Evolutionary conservation across 2,888 invertebrate species (phyloP).

Genomic region (Buathra laborator): DNA sequence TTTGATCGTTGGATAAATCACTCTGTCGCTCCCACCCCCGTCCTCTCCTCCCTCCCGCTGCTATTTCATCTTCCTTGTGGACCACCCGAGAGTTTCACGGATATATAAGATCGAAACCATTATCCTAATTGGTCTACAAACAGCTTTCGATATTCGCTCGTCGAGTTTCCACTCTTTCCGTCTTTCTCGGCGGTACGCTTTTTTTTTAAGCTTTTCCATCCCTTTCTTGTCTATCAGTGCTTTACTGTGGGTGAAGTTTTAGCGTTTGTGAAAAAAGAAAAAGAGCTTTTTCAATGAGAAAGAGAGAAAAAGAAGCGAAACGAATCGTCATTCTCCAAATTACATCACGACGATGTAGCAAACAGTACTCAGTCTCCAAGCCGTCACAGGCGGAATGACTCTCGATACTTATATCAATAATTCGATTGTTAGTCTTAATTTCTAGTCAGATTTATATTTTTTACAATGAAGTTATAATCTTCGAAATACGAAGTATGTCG

Average conservation of each 20-base stretch:
- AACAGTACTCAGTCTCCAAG: too few species aligned
- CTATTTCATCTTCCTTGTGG: conserved; percentile 33
- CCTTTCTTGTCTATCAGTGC: conserved; percentile 1
- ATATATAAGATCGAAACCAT: conserved; percentile 73
- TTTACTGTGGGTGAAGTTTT: not conserved
- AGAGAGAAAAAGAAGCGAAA: not conserved
- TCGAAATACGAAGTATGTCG: too few species aligned
- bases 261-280: conserved; percentile 5
- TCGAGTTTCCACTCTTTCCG: conserved; percentile 3
- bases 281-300: not conserved
- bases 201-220: conserved; percentile 24
- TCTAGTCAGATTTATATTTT: too few species aligned
- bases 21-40: conserved; percentile 8
- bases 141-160: conserved; percentile 72
- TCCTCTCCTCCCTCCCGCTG: not conserved
- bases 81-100: conserved; percentile 20
- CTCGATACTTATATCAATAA: too few species aligned
- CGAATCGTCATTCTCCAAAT: too few species aligned
- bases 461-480: too few species aligned
- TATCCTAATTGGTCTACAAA: conserved; percentile 77
- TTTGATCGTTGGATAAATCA: conserved; percentile 64
- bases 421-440: too few species aligned
- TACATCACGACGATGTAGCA: too few species aligned
- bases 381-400: too few species aligned
- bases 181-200: conserved; percentile 3